A percentile compares a stretch with the other conserved stretches of the same genome.
Conservation (phyloP, 2,113 vertebrate species). For the Andinoacara biseriatus region DNA sequence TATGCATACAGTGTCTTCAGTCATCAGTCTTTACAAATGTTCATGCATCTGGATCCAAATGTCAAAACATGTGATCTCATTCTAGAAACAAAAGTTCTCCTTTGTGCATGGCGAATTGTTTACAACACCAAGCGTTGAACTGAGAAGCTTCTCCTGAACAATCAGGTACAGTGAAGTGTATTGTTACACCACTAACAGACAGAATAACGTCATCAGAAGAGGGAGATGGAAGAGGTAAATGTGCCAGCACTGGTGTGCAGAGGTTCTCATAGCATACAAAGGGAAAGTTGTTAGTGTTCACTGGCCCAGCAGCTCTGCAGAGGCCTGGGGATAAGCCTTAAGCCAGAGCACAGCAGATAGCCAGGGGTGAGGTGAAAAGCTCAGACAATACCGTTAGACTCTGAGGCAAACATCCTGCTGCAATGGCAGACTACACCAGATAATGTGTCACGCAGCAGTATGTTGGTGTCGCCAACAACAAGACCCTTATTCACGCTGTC, state of each 20-base stretch:
- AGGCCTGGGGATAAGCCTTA: conserved; percentile 72
- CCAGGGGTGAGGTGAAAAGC: conserved; percentile 67
- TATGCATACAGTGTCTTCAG: background rate
- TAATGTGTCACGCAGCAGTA: conserved; percentile 68
- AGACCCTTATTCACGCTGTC: conserved; percentile 62
- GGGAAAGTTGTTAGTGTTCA: conserved; percentile 68
- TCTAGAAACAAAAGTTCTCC: too few relatives aligned
- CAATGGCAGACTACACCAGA: conserved; percentile 63
- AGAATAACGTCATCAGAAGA: conserved; percentile 15
- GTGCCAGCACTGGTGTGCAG: conserved; percentile 10
- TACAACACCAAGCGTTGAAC: background rate
- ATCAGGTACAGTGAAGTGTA: conserved; percentile 6
- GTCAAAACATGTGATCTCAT: background rate
- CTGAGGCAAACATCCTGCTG: conserved; percentile 65
- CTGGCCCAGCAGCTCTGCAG: conserved; percentile 62
- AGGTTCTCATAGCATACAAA: conserved; percentile 63
- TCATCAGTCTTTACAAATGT: background rate
- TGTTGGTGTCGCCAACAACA: conserved; percentile 65
- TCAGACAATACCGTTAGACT: conserved; percentile 64
- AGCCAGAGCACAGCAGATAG: conserved; percentile 68
- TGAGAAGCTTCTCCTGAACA: background rate
- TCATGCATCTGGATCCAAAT: background rate
- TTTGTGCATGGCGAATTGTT: background rate
- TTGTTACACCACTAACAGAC: background rate
- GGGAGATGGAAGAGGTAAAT: conserved; percentile 32